These are phyloP conservation scores for Ormyrus pomaceus DNA, from an alignment of 2,888 invertebrate genomes.

Conservation along the genomic window DNA sequence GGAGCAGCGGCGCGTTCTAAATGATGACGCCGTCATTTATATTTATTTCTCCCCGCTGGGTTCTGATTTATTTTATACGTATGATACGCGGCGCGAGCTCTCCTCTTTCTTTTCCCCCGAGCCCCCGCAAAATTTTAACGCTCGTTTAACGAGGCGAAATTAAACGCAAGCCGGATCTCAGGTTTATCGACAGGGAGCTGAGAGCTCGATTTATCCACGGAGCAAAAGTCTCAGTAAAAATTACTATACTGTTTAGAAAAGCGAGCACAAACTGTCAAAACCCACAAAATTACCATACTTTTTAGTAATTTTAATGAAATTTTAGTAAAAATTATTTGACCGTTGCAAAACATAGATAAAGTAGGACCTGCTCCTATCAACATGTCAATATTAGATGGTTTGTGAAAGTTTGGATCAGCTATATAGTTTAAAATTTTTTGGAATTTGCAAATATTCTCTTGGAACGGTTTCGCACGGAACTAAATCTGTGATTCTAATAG, in stretches of 20 bases:
- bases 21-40: conserved; percentile 5
- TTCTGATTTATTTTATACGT: too few relatives aligned
- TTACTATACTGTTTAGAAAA: too few relatives aligned
- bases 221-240: too few relatives aligned
- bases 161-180: too few relatives aligned
- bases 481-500: not conserved
- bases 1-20: conserved; percentile 1
- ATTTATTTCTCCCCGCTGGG: not conserved
- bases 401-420: not conserved
- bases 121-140: not conserved
- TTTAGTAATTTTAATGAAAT: too few relatives aligned
- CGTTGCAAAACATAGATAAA: not conserved
- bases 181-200: too few relatives aligned
- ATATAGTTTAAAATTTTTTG: not conserved
- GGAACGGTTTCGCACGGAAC: not conserved
- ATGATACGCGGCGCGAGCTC: too few relatives aligned
- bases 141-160: too few relatives aligned
- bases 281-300: too few relatives aligned
- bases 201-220: too few relatives aligned
- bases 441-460: not conserved
- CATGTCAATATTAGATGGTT: not conserved
- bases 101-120: not conserved
- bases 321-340: conserved; percentile 4
- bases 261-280: too few relatives aligned
- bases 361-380: not conserved